These are phyloP conservation scores for Acropternis orthonyx DNA, from an alignment of 2,797 vertebrate genomes.

Conservation along the genomic window DNA sequence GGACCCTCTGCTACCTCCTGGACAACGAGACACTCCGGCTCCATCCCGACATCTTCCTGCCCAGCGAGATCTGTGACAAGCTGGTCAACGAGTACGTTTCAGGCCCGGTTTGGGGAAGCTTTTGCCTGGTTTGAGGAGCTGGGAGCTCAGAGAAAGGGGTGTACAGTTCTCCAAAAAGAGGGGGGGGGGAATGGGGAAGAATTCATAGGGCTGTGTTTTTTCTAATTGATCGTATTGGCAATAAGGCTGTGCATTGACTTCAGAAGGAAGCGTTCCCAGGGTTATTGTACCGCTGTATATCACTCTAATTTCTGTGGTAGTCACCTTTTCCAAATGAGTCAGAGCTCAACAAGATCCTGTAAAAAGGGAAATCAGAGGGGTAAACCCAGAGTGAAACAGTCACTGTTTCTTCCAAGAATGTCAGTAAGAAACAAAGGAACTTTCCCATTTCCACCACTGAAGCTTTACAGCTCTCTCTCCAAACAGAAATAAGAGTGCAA, in stretches of 20 bases:
- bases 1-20: conserved; percentile 91
- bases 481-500: not conserved
- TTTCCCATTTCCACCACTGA: not conserved
- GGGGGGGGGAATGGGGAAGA: not conserved
- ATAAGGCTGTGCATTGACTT: not conserved
- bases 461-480: not conserved
- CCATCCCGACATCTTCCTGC: conserved; percentile 93
- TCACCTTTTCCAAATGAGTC: not conserved
- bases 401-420: not conserved
- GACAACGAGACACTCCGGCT: conserved; percentile 86
- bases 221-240: not conserved
- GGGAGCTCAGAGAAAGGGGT: not conserved
- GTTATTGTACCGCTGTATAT: not conserved
- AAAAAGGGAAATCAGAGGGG: not conserved
- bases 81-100: conserved; percentile 89
- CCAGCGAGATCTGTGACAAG: conserved; percentile 96
- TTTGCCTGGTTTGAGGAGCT: not conserved
- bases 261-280: not conserved
- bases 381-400: not conserved
- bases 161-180: not conserved
- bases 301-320: not conserved
- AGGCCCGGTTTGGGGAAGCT: not conserved
- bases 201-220: not conserved
- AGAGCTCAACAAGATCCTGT: not conserved
- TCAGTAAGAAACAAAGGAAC: not conserved